These are phyloP conservation scores for Chaetophractus vellerosus DNA, from an alignment of 2,797 vertebrate species.

Conservation along the genomic window DNA sequence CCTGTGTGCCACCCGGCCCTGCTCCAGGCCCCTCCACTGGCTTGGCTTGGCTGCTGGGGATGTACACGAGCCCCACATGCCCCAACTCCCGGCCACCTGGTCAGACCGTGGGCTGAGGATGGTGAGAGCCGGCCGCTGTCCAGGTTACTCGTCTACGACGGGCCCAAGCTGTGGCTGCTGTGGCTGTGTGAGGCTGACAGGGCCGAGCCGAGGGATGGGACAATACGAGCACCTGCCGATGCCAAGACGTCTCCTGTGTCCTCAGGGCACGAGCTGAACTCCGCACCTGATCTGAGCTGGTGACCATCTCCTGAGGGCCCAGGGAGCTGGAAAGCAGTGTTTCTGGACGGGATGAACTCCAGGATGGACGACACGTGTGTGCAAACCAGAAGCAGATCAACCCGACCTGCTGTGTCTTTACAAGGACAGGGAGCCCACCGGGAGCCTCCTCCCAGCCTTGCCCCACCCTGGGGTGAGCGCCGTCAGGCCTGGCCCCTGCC, in stretches of 20 bases:
- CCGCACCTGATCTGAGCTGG: neutral
- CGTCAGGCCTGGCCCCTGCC: neutral
- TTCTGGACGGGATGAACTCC: neutral
- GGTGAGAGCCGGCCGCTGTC: fast-evolving
- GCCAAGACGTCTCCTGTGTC: no score
- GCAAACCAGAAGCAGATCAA: neutral
- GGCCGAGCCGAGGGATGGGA: neutral
- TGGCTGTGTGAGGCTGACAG: no score
- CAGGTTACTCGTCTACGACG: no score
- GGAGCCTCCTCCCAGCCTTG: neutral
- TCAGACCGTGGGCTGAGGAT: no score
- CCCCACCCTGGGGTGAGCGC: neutral
- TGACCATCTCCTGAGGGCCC: neutral
- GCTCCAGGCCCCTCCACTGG: no score
- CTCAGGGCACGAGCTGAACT: neutral
- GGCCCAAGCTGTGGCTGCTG: neutral
- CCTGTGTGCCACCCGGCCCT: neutral
- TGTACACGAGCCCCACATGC: no score
- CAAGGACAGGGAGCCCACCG: fast-evolving
- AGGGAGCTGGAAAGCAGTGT: neutral
- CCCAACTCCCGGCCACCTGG: no score
- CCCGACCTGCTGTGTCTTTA: neutral
- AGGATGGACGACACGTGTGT: fast-evolving
- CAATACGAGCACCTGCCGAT: neutral
- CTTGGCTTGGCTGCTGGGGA: no score